Base-by-base conservation (phyloP, 1,140 invertebrate genomes). In the Marisa cornuarietis region DNA sequence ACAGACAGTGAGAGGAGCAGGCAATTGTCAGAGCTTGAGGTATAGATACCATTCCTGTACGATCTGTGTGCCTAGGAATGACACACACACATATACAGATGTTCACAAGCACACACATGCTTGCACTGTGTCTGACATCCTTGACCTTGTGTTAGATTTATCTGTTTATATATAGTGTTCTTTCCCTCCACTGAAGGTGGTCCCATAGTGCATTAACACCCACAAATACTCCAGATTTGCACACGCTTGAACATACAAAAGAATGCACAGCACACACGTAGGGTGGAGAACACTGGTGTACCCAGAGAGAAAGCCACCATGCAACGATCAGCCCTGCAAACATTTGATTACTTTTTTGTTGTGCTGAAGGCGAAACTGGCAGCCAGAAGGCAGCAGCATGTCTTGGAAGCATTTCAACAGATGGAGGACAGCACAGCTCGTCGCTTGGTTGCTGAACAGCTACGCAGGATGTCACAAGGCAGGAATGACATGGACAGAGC, bases 351-450 rank as follows among this genome's bases (percentile, higher is more conserved):
- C 49, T 52, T 79, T 58, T 71, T 49, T 1, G 3, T 58, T 52
- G 13, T 79, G 42, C 79, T 79, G 0, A 65, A 89, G 85, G 88
- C 85, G 42, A 90, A 88, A 77, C 80, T 90, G 26, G 84, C 85
- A 62, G 83, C 86, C 24, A 80, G 88, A 51, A 71, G 85, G 66
- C 85, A 83, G 26, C 81, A 88, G 14, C 81, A 82, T 66, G 73
- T 89, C 61, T 74, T 68, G 3, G 87, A 87, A 51, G 80, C 81
- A n/a, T 80, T 84, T 51, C 81, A 87, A 51, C 83, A 83, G 26
- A 71, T 84, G 63, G 88, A 90, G 52, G 89, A 89, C 58, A 83
- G 83, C 16, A 87, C 88, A 14, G 86, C 88, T 4, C 85, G 88
- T 73, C 83, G 85, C 51, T 81, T 89, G n/a, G 82, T 89, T 13